Evolutionary conservation across 2,888 invertebrate species (phyloP).

Genomic region (Adineta ricciae): DNA sequence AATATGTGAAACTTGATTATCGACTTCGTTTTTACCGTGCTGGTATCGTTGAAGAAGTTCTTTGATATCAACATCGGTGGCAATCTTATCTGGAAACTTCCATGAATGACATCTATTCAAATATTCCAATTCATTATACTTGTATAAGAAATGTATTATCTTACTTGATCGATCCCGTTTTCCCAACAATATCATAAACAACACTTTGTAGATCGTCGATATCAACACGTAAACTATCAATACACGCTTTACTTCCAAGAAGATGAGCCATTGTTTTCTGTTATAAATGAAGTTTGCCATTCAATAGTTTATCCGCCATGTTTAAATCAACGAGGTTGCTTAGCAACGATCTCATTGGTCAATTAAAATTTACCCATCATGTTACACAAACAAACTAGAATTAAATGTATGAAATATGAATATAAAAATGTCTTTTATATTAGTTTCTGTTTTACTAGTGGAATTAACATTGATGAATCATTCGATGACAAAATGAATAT

Average conservation of each 20-base stretch:
- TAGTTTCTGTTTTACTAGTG: neutral
- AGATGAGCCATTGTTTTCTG: conserved; percentile 40
- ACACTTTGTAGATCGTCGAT: conserved; percentile 45
- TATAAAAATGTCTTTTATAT: neutral
- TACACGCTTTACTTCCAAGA: conserved; percentile 42
- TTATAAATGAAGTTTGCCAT: neutral
- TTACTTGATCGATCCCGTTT: conserved; percentile 41
- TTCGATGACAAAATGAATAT: neutral
- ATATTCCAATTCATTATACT: neutral
- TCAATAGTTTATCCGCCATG: neutral
- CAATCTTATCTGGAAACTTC: conserved; percentile 48
- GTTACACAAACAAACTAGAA: neutral
- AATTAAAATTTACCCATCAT: neutral
- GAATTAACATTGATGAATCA: neutral
- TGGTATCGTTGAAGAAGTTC: conserved; percentile 45
- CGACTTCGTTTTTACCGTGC: conserved; percentile 41
- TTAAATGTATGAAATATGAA: neutral
- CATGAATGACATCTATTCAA: conserved; percentile 42
- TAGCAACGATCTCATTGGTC: neutral
- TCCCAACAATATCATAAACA: conserved; percentile 42
- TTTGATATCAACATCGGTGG: conserved; percentile 44
- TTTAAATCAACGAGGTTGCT: neutral
- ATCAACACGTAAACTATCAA: conserved; percentile 47
- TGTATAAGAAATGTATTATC: neutral
- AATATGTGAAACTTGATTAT: conserved; percentile 47